A percentile compares a stretch with the other conserved stretches of the same genome.
Conservation (phyloP, 2,888 invertebrate genomes). For the Clostera curtula region DNA sequence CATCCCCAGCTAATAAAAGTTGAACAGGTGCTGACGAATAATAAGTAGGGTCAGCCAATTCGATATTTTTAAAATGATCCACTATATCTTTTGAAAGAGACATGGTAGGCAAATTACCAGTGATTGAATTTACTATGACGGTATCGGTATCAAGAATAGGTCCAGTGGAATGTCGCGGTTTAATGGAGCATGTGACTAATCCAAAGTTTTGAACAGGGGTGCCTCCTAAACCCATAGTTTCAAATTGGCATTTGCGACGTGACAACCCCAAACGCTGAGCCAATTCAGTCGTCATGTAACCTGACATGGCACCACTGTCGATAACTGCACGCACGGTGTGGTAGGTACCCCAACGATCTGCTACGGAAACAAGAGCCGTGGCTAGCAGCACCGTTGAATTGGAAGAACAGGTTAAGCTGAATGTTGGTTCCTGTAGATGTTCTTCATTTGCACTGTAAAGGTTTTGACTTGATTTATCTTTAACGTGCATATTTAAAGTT, state of each 20-base stretch:
- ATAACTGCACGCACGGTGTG: constrained; percentile 4
- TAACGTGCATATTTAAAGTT: too few species aligned
- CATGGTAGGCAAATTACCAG: not conserved
- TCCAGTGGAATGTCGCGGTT: not conserved
- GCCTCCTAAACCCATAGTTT: constrained; percentile 1
- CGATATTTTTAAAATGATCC: too few species aligned
- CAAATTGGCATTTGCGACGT: constrained; percentile 2
- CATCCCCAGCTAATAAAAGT: too few species aligned
- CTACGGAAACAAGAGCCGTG: constrained; percentile 2
- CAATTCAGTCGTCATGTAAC: constrained; percentile 1
- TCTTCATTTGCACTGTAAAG: too few species aligned
- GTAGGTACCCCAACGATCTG: constrained; percentile 4
- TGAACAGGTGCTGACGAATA: too few species aligned
- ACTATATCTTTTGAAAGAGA: too few species aligned
- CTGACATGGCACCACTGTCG: constrained; percentile 4
- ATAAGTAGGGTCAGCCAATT: too few species aligned
- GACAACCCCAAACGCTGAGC: constrained; percentile 2
- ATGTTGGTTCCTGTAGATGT: too few species aligned
- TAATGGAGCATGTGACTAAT: constrained; percentile 1
- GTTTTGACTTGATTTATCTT: too few species aligned
- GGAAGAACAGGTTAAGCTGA: not conserved
- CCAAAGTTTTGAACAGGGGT: constrained; percentile 2
- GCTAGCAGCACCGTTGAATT: constrained; percentile 1
- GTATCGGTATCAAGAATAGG: not conserved
- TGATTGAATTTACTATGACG: not conserved